Evolutionary conservation across 2,113 vertebrate species (phyloP), one percentile per base, ranked within the genome.

Genomic region (Castor canadensis): DNA sequence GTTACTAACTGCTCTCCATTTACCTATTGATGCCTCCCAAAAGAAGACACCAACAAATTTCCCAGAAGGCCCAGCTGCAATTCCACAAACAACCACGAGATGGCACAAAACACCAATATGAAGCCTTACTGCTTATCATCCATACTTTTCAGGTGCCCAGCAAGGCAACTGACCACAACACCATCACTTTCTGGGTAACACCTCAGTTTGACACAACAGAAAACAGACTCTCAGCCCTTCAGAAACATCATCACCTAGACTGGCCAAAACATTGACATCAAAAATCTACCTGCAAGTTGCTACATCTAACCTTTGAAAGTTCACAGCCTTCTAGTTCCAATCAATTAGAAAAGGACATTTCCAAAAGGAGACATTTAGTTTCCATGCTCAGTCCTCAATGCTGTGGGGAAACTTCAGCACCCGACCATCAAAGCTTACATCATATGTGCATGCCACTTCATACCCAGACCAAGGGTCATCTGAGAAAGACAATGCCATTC

Each of bases 1-100:
- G 97, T 83, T 97, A 89, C 85, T 38, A 56, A 93, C 64, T 32
- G 43, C 12, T 81, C 94, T 80, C 77, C 77, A 38, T 84, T 98
- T 98, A 85, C 17, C 67, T 64, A 96, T 98, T 98, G 98, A 99
- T 99, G 99, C 99, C 99, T 98, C 99, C 98, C 1, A 99, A 98
- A 98, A 98, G 96, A 91, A 99, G 98, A 95, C 75, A 45, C 30
- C 22, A 11, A 19, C 81, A 9, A 69, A 89, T 97, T 9, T 91
- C 90, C 72, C 94, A 60, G 26, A 99, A 98, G 97, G 91, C 98
- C 94, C 98, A 98, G 56, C 97, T 99, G 98, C 89, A 93, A 26
- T 99, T 99, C 97, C 87, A 98, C 95, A 99, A 99, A 45, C 97
- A 83, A n/a, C 98, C 99, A 16, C 15, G 95, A 87, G 96, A 98